These are phyloP conservation scores for Rotaria macrura DNA, from an alignment of 2,888 invertebrate genomes.

Conservation along the genomic window DNA sequence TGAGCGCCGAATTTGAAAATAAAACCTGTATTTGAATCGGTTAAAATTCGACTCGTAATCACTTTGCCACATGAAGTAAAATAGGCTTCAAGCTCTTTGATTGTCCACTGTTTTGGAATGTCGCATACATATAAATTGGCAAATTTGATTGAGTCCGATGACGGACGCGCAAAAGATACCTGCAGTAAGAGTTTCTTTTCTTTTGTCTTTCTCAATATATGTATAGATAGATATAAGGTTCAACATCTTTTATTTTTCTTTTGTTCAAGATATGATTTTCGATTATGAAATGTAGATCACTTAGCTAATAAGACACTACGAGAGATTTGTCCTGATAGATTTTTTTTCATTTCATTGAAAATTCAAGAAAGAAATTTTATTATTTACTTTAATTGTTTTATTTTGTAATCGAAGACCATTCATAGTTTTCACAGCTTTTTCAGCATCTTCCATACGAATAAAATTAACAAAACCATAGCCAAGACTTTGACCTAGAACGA, in stretches of 20 bases:
- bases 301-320: too few species aligned
- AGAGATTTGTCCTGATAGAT: too few species aligned
- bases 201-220: too few species aligned
- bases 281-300: too few species aligned
- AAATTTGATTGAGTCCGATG: constrained; percentile 28
- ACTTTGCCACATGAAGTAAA: constrained; percentile 27
- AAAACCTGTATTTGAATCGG: constrained; percentile 19
- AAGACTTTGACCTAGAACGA: constrained; percentile 67
- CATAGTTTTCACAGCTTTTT: constrained; percentile 91
- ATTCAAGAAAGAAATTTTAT: not conserved
- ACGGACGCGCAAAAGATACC: constrained; percentile 29
- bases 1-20: too few species aligned
- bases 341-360: too few species aligned
- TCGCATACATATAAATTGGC: constrained; percentile 30
- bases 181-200: not conserved
- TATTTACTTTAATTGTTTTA: constrained; percentile 87
- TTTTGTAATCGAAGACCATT: constrained; percentile 95
- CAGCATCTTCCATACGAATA: constrained; percentile 88
- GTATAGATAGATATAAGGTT: too few species aligned
- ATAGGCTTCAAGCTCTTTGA: constrained; percentile 19
- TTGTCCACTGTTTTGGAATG: constrained; percentile 23
- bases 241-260: too few species aligned
- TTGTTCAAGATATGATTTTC: too few species aligned
- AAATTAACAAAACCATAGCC: constrained; percentile 99
- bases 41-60: constrained; percentile 28